Evolutionary conservation across 1,140 invertebrate species (phyloP).

Genomic region (Sitobion miscanthi): DNA sequence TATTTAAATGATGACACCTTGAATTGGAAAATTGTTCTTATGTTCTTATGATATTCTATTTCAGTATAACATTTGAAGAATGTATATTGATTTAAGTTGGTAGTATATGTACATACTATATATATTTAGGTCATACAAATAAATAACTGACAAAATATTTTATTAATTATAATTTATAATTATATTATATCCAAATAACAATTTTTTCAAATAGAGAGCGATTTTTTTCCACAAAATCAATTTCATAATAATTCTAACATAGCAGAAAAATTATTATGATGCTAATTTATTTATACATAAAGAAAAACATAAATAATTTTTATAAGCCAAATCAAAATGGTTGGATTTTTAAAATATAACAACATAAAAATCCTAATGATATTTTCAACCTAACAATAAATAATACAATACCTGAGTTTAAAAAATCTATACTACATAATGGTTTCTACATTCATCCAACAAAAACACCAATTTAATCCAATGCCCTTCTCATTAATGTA

Average conservation of each 20-base stretch:
- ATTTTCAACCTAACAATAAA: constrained; percentile 51
- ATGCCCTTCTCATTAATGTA: neutral
- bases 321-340: constrained; percentile 43
- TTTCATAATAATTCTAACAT: constrained; percentile 39
- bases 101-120: too few relatives aligned
- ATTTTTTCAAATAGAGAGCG: constrained; percentile 35
- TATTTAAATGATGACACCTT: neutral
- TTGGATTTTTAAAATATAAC: constrained; percentile 41
- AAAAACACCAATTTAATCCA: neutral
- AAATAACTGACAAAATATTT: constrained; percentile 44
- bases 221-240: constrained; percentile 37
- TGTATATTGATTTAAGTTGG: too few relatives aligned
- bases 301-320: constrained; percentile 26
- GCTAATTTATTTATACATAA: constrained; percentile 50
- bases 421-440: constrained; percentile 24
- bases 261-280: constrained; percentile 52
- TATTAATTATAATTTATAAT: constrained; percentile 50
- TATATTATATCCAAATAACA: constrained; percentile 55
- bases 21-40: neutral
- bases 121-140: neutral
- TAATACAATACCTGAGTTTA: constrained; percentile 14
- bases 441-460: neutral
- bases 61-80: neutral
- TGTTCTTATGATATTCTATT: neutral
- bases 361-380: constrained; percentile 45